A percentile compares a stretch with the other conserved stretches of the same genome.
Evolutionary conservation across 1,140 invertebrate genomes (phyloP).

Genomic region (Pygmarrhopalites habei): DNA sequence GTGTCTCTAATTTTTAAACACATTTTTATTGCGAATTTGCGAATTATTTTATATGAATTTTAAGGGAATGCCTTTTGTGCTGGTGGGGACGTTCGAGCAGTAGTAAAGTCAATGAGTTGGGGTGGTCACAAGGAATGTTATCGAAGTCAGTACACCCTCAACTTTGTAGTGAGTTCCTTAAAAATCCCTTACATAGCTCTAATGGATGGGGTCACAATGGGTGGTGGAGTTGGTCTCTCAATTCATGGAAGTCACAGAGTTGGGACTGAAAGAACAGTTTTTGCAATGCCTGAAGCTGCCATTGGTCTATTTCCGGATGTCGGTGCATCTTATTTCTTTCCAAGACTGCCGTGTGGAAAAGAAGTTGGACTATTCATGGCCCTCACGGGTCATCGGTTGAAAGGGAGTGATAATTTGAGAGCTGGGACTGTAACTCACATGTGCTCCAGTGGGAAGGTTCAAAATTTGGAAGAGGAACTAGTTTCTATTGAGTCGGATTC

Average conservation of each 20-base stretch:
- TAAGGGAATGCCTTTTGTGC: slow-evolving; percentile 97
- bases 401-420: slow-evolving; percentile 77
- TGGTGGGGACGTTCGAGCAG: slow-evolving; percentile 86
- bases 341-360: slow-evolving; percentile 66
- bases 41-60: no score
- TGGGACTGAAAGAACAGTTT: slow-evolving; percentile 91
- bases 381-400: slow-evolving; percentile 77
- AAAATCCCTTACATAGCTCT: slow-evolving; percentile 87
- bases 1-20: no score
- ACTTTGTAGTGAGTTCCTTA: slow-evolving; percentile 82
- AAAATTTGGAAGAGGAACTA: slow-evolving; percentile 60
- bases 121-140: slow-evolving; percentile 71
- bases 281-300: slow-evolving; percentile 93
- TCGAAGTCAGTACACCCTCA: slow-evolving; percentile 78
- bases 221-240: slow-evolving; percentile 91
- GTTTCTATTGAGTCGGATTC: slow-evolving; percentile 42
- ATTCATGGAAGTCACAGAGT: slow-evolving; percentile 87
- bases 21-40: no score
- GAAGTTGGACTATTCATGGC: slow-evolving; percentile 88
- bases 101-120: slow-evolving; percentile 61
- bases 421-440: slow-evolving; percentile 92
- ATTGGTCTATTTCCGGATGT: slow-evolving; percentile 96
- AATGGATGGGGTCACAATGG: slow-evolving; percentile 98
- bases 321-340: slow-evolving; percentile 84
- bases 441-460: slow-evolving; percentile 60